phyloP scores from a whole-genome alignment of 1,140 invertebrate genomes.

The Tetranychus urticae region DNA sequence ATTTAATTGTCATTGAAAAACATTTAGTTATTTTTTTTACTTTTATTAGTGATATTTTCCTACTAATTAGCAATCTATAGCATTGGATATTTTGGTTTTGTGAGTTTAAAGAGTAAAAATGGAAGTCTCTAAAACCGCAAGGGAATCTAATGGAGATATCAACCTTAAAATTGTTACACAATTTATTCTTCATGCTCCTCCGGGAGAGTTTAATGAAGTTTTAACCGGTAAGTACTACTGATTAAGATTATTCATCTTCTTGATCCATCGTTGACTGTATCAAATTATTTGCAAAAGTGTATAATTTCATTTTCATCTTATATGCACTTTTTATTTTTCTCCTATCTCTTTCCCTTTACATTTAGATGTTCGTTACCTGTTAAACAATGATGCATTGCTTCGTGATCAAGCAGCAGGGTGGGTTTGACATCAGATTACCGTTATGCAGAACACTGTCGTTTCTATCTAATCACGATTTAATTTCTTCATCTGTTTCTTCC shows the following conservation, averaged over 20 bases:
- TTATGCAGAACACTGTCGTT: neutral
- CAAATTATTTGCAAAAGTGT: constrained; percentile 1
- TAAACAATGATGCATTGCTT: constrained; percentile 83
- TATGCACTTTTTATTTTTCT: too few relatives aligned
- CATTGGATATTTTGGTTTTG: too few relatives aligned
- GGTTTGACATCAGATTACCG: constrained; percentile 8
- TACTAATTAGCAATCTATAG: too few relatives aligned
- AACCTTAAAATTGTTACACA: constrained; percentile 33
- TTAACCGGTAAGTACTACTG: constrained; percentile 46
- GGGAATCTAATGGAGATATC: too few relatives aligned
- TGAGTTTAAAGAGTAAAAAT: too few relatives aligned
- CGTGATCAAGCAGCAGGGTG: constrained; percentile 72
- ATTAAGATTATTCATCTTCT: neutral
- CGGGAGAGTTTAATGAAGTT: constrained; percentile 98
- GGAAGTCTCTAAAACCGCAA: too few relatives aligned
- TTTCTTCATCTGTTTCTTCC: neutral
- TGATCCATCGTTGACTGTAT: neutral
- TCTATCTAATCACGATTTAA: neutral
- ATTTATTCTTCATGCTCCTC: constrained; percentile 93
- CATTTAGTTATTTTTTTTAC: too few relatives aligned
- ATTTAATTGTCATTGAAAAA: too few relatives aligned
- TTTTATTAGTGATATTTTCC: too few relatives aligned
- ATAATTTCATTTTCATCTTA: too few relatives aligned
- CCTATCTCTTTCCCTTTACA: constrained; percentile 12
- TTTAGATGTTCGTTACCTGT: constrained; percentile 69